Evolutionary conservation across 2,888 invertebrate species (phyloP).

Genomic region (Pyrocoelia pectoralis): DNA sequence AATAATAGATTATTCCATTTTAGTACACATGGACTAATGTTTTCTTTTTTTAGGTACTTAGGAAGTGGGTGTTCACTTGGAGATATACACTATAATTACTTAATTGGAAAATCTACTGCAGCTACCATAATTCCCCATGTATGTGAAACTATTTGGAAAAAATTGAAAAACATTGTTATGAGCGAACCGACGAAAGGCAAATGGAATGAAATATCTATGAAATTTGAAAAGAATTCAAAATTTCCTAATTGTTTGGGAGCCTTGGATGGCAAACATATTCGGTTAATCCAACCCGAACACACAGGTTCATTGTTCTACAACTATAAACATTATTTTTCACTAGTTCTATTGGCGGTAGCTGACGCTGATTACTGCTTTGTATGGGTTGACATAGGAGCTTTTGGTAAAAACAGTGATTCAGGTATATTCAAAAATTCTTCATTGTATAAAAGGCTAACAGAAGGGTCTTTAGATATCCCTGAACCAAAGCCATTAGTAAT

Average conservation of each 20-base stretch:
- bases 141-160: too few relatives aligned
- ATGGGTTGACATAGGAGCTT: not conserved
- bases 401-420: too few relatives aligned
- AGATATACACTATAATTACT: too few relatives aligned
- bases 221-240: too few relatives aligned
- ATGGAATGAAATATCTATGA: not conserved
- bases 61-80: too few relatives aligned
- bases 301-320: not conserved
- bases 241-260: too few relatives aligned
- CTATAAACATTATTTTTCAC: not conserved
- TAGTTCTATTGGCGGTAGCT: too few relatives aligned
- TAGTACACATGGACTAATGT: too few relatives aligned
- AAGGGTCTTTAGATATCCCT: not conserved
- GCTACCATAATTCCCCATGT: not conserved
- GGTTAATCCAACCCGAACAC: conserved; percentile 6
- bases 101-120: too few relatives aligned
- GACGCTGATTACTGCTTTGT: not conserved
- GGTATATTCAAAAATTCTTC: not conserved
- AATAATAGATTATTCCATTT: too few relatives aligned
- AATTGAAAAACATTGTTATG: not conserved
- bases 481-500: not conserved
- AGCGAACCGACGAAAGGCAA: not conserved
- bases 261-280: too few relatives aligned
- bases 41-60: too few relatives aligned
- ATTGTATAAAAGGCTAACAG: not conserved